Base-by-base conservation (phyloP, 2,797 vertebrate genomes). In the Chrosomus eos region DNA sequence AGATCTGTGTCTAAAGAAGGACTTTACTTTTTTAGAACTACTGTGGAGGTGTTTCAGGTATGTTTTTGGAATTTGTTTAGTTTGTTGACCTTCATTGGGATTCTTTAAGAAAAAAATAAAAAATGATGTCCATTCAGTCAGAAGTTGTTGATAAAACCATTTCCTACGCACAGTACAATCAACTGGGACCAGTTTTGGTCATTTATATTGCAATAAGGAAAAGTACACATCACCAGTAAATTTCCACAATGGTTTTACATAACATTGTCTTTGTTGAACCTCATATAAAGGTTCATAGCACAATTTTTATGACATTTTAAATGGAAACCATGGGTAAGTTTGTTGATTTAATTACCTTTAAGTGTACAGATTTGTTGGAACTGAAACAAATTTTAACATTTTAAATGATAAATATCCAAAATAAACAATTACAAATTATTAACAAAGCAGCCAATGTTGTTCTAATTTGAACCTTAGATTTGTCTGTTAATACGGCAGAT, bases 1-100 rank as follows among this genome's bases (percentile, higher is more conserved):
- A 81, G 55, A 81, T 66, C 64, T 58, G 23, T 60, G 53, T 83
- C 23, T 70, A 60, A 82, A 84, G 31, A 82, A 74, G 58, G 13
- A n/a, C 26, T 33, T 76, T 74, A 21, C 31, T 53, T 85, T 82
- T 81, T 33, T 26, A 82, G 51, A 5, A 81, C 38, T 71, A 81
- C 72, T 67, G 16, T 36, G 19, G 23, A 66, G 31, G 31, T 64
- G 58, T 83, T 55, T 87, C 3, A 62, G 53, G 7, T 72, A n/a
- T 58, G 11, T 23, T 38, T 18, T 16, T 55, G 11, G 38, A 55
- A 43, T 53, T 21, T 70, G 6, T 45, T 73, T 31, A 19, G 8
- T 72, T 75, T 71, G 70, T 26, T 72, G n/a, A 40, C 51, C 19
- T 60, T 81, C 19, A 43, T 38, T 81, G 3, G 4, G 5, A n/a